Percentiles rank a stretch among this genome's conserved stretches.
Conservation (phyloP, 35 echinoderm and acorn worm species). For the Holothuria glaberrima region DNA sequence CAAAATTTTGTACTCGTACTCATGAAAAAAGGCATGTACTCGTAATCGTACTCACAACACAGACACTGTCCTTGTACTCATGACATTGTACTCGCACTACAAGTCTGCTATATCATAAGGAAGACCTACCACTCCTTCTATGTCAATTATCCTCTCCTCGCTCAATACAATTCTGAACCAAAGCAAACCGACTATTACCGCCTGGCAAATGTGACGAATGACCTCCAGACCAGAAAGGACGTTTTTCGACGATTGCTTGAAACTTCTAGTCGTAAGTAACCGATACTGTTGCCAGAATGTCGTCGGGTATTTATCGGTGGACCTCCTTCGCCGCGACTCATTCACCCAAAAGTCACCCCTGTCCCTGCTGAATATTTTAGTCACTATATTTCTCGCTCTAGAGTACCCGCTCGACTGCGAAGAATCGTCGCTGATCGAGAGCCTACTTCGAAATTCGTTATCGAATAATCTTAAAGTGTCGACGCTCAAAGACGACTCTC, state of each 20-base stretch:
- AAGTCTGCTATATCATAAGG: too few relatives aligned
- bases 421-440: neutral
- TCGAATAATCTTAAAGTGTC: neutral
- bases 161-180: slow-evolving; percentile 62
- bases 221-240: too few relatives aligned
- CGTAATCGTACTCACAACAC: too few relatives aligned
- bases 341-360: neutral
- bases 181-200: slow-evolving; percentile 64
- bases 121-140: slow-evolving; percentile 68
- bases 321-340: neutral
- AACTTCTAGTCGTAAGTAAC: slow-evolving; percentile 61
- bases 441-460: neutral
- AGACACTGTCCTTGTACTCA: too few relatives aligned
- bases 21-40: too few relatives aligned
- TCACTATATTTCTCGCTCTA: neutral
- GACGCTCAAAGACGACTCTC: neutral
- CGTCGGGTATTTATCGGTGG: slow-evolving; percentile 60
- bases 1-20: too few relatives aligned
- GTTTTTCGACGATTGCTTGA: slow-evolving; percentile 54
- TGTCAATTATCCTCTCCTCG: slow-evolving; percentile 61
- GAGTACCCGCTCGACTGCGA: neutral
- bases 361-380: neutral
- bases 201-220: too few relatives aligned
- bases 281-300: slow-evolving; percentile 58
- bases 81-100: too few relatives aligned